phyloP scores from a whole-genome alignment of 2,888 invertebrate species.

The Dermolepida albohirtum region DNA sequence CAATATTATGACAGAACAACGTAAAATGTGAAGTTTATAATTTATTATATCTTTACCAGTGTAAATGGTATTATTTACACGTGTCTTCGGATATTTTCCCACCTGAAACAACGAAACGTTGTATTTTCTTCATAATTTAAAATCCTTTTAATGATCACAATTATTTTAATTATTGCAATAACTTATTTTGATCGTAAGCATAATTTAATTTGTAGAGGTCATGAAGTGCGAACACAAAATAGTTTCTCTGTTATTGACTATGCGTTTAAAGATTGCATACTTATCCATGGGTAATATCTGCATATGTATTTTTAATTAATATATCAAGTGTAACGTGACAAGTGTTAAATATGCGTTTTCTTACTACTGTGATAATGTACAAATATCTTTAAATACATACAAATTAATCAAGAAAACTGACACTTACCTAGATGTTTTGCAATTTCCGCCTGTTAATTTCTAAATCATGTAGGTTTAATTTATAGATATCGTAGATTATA shows the following conservation, averaged over 20 bases:
- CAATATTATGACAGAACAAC: neutral
- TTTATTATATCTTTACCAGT: constrained; percentile 9
- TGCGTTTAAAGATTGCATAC: too few species aligned
- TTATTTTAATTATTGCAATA: constrained; percentile 25
- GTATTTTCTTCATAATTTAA: neutral
- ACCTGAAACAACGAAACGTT: neutral
- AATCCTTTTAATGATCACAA: neutral
- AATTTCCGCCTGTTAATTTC: too few species aligned
- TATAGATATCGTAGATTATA: too few species aligned
- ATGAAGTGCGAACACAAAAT: constrained; percentile 7
- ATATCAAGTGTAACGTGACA: too few species aligned
- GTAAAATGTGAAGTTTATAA: neutral
- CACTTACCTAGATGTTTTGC: too few species aligned
- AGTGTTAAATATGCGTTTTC: too few species aligned
- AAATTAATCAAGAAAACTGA: too few species aligned
- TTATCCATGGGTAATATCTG: too few species aligned
- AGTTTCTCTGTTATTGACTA: neutral
- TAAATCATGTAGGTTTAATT: too few species aligned
- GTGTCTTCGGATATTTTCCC: neutral
- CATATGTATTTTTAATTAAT: too few species aligned
- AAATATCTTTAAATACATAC: too few species aligned
- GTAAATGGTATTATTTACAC: constrained; percentile 20
- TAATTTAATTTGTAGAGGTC: constrained; percentile 1
- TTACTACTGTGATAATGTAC: too few species aligned
- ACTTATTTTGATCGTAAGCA: constrained; percentile 20